Conservation (phyloP, 1,140 invertebrate genomes). For the Drosophila biarmipes region DNA sequence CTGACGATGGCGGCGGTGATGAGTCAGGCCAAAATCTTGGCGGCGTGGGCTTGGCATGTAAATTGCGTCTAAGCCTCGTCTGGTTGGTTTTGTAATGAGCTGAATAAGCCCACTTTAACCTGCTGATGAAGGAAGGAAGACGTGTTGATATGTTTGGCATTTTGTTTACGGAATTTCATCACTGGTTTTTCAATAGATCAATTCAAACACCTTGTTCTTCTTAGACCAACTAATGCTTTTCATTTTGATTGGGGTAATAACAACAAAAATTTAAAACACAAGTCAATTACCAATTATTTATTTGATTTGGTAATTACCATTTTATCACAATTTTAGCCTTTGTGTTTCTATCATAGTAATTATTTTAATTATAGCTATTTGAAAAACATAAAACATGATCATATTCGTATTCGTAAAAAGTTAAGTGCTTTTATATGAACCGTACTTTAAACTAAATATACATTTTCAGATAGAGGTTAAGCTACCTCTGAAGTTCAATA, state of each 20-base stretch:
- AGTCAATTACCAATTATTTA: too few species aligned
- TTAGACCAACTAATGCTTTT: background rate
- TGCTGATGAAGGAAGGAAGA: constrained; percentile 7
- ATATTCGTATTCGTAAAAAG: too few species aligned
- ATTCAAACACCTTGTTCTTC: background rate
- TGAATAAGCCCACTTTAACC: constrained; percentile 14
- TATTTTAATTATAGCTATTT: too few species aligned
- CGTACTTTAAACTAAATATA: too few species aligned
- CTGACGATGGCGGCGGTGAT: constrained; percentile 15
- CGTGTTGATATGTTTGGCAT: background rate
- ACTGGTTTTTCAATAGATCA: background rate
- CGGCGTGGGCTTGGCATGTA: constrained; percentile 40
- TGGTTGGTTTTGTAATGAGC: constrained; percentile 31
- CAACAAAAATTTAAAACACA: too few species aligned
- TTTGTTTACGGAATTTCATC: background rate
- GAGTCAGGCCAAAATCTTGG: constrained; percentile 32
- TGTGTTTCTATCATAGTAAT: too few species aligned
- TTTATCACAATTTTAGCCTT: too few species aligned
- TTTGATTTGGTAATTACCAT: too few species aligned
- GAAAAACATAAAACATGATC: too few species aligned
- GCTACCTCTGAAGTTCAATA: too few species aligned
- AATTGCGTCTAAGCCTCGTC: constrained; percentile 37
- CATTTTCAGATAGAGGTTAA: too few species aligned
- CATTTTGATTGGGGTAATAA: background rate
- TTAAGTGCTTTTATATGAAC: too few species aligned